A percentile compares a stretch with the other conserved stretches of the same genome.
Conservation (phyloP, 1,140 invertebrate genomes). For the Planococcus citri region DNA sequence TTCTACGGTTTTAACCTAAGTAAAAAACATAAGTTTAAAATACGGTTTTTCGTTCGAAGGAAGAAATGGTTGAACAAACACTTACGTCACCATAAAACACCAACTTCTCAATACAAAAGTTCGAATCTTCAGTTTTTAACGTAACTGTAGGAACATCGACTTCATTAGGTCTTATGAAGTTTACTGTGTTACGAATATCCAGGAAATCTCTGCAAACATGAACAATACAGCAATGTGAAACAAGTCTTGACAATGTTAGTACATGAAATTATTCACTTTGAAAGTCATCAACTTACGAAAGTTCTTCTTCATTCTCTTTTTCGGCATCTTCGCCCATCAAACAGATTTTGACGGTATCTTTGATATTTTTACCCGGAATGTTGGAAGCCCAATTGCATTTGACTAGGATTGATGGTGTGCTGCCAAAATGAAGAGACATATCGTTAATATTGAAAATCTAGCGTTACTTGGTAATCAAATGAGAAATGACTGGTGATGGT, state of each 20-base stretch:
- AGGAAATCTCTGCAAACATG: background rate
- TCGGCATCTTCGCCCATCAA: background rate
- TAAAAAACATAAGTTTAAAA: background rate
- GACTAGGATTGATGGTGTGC: background rate
- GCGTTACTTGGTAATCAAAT: too few species aligned
- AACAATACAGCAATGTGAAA: too few species aligned
- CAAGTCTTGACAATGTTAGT: too few species aligned
- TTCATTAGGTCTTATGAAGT: background rate
- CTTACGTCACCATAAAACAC: background rate
- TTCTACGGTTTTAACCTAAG: background rate
- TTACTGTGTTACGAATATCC: background rate
- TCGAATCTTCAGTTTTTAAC: background rate
- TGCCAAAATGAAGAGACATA: background rate
- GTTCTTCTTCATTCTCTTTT: background rate
- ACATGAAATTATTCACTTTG: too few species aligned
- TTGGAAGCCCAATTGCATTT: background rate
- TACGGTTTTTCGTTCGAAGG: background rate
- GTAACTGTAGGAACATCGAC: background rate
- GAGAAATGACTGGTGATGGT: too few species aligned
- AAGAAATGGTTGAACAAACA: background rate
- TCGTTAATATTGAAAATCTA: too few species aligned
- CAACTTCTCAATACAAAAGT: background rate
- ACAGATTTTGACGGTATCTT: background rate
- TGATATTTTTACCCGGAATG: background rate
- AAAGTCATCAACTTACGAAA: background rate